Conservation (phyloP, 2,113 vertebrate genomes). For the Centropus bengalensis region DNA sequence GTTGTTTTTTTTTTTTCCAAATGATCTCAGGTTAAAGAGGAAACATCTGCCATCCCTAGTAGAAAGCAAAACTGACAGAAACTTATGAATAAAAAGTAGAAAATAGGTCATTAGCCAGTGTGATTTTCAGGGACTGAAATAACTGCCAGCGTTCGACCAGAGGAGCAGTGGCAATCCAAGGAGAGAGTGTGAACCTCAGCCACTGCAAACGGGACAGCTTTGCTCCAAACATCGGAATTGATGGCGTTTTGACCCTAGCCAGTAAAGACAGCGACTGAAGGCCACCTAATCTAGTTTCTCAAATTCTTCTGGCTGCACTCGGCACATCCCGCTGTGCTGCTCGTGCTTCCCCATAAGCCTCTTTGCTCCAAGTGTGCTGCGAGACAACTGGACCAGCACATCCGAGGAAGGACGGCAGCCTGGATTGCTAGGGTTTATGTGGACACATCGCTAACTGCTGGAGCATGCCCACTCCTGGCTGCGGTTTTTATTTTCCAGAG, state of each 20-base stretch:
- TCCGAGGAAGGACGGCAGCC: neutral
- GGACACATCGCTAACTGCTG: neutral
- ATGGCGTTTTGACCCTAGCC: neutral
- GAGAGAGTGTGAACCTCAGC: neutral
- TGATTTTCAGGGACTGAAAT: neutral
- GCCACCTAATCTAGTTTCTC: neutral
- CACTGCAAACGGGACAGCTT: neutral
- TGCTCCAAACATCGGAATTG: neutral
- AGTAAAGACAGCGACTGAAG: neutral
- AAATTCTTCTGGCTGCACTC: neutral
- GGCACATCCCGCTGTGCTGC: neutral
- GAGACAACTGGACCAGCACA: neutral
- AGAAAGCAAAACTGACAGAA: neutral
- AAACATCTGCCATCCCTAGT: neutral
- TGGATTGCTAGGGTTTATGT: neutral
- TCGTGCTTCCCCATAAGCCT: neutral
- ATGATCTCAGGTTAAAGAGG: neutral
- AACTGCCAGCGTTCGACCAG: neutral
- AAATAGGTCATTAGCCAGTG: neutral
- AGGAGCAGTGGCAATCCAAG: neutral
- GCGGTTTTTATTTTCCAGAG: neutral
- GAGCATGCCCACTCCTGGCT: neutral
- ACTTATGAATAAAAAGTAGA: neutral
- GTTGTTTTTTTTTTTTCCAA: neutral
- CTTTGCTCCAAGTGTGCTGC: neutral